A percentile compares a stretch with the other conserved stretches of the same genome.
These are phyloP conservation scores for Poecile montanus DNA, from an alignment of 2,797 vertebrate genomes.

Conservation along the genomic window DNA sequence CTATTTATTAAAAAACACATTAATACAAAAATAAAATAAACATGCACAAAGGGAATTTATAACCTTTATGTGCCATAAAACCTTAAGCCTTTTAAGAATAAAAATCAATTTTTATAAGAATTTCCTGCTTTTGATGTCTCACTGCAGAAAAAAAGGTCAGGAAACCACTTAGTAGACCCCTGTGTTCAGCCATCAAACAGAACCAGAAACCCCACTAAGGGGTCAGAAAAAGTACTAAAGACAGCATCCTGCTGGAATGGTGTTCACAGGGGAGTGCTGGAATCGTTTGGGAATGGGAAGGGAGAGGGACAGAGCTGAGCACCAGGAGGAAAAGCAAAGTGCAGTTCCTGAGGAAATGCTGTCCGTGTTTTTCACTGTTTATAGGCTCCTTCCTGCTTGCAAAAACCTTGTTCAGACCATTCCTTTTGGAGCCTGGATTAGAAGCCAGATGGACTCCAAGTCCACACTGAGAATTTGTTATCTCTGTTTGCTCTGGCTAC, in stretches of 20 bases:
- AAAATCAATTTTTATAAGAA: neutral
- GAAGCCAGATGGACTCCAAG: neutral
- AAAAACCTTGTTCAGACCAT: neutral
- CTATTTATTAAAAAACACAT: neutral
- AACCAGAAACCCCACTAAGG: neutral
- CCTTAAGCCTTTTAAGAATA: neutral
- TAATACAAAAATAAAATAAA: neutral
- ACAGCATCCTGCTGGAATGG: neutral
- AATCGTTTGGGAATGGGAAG: neutral
- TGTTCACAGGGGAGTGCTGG: neutral
- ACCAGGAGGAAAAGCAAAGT: neutral
- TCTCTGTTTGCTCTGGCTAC: neutral
- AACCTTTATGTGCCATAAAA: neutral
- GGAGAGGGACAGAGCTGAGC: neutral
- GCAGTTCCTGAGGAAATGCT: neutral
- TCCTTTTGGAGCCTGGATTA: neutral
- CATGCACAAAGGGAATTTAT: neutral
- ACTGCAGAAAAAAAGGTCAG: neutral
- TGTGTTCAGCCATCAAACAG: neutral
- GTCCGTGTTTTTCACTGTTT: fast-evolving
- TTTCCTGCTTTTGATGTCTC: neutral
- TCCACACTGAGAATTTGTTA: neutral
- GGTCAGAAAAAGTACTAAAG: neutral
- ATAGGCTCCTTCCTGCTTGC: neutral
- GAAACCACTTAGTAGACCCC: neutral